Percentiles rank a stretch among this genome's conserved stretches.
Conservation (phyloP, 2,113 vertebrate species). For the Clarias magur region DNA sequence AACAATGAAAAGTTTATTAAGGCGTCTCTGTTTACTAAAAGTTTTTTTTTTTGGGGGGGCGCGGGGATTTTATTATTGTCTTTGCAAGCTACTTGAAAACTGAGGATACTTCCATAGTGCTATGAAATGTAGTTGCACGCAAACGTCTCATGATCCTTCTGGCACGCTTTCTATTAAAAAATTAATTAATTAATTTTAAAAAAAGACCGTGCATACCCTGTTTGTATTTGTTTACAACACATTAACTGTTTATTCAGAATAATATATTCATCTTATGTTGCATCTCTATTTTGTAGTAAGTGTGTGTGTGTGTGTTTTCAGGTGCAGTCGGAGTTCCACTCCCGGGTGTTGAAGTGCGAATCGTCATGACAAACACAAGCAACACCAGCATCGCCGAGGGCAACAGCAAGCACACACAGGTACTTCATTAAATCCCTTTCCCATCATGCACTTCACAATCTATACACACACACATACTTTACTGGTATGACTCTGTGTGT, state of each 20-base stretch:
- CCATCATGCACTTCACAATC: not conserved
- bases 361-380: conserved; percentile 71
- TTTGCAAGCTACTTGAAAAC: no score
- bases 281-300: not conserved
- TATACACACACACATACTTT: not conserved
- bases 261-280: not conserved
- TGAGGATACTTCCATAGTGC: no score
- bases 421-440: conserved; percentile 69
- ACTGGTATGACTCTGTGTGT: not conserved
- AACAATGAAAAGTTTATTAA: no score
- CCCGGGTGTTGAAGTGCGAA: conserved; percentile 80
- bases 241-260: not conserved
- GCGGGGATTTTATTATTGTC: no score
- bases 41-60: no score
- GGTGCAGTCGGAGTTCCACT: conserved; percentile 90
- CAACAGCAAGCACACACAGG: conserved; percentile 75
- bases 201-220: not conserved
- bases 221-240: not conserved
- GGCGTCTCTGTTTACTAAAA: no score
- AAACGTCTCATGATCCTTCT: not conserved
- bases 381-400: conserved; percentile 77
- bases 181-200: not conserved
- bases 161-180: not conserved
- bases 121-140: not conserved
- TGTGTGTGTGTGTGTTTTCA: conserved; percentile 55